phyloP scores from a whole-genome alignment of 1,140 invertebrate genomes.

The Leptopilina boulardi region DNA sequence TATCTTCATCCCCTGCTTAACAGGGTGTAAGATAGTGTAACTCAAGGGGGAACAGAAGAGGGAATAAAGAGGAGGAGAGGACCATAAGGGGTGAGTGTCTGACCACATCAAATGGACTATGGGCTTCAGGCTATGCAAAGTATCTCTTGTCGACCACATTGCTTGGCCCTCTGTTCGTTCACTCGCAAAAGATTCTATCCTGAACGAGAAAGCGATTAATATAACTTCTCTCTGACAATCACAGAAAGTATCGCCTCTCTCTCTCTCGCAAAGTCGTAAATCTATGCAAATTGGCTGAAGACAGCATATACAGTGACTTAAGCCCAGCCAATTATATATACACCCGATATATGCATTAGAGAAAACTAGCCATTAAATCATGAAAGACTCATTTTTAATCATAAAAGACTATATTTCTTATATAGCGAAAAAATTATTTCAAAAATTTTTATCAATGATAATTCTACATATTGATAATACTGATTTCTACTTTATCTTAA shows the following conservation, averaged over 20 bases:
- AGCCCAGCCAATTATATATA: constrained; percentile 25
- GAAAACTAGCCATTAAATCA: constrained; percentile 19
- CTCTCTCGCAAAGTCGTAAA: not conserved
- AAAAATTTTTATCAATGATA: no score
- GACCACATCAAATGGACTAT: constrained; percentile 66
- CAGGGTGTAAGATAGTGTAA: constrained; percentile 30
- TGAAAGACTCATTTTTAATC: constrained; percentile 23
- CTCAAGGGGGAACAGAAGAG: no score
- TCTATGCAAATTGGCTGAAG: constrained; percentile 25
- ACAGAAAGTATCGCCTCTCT: not conserved
- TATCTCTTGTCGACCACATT: constrained; percentile 43
- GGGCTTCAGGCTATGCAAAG: constrained; percentile 58
- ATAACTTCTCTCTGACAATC: constrained; percentile 34
- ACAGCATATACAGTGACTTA: not conserved
- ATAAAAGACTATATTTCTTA: no score
- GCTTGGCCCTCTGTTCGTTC: not conserved
- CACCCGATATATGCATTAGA: constrained; percentile 5
- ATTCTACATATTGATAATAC: no score
- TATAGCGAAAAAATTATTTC: no score
- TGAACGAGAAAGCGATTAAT: constrained; percentile 28
- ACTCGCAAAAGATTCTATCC: constrained; percentile 22
- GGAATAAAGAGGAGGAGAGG: constrained; percentile 33
- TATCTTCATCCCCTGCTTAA: not conserved
- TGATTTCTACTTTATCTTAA: no score
- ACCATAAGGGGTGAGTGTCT: constrained; percentile 45